Evolutionary conservation across 1,140 invertebrate species (phyloP).

Genomic region (Trichonephila clavata): DNA sequence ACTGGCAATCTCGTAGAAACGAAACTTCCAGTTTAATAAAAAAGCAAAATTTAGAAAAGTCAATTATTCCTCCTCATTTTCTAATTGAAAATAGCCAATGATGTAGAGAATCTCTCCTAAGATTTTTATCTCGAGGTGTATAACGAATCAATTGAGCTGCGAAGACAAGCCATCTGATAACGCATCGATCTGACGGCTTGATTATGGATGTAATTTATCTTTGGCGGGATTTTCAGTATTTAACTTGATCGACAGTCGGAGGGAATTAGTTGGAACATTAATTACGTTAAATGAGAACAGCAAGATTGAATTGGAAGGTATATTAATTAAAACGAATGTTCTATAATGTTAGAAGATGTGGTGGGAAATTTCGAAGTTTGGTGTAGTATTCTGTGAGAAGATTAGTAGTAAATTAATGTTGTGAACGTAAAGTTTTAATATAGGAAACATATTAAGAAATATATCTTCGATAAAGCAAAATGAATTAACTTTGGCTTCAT

Average conservation of each 20-base stretch:
- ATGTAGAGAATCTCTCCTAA: neutral
- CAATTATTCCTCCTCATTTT: neutral
- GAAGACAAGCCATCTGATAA: neutral
- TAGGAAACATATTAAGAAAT: no score
- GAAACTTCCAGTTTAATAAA: no score
- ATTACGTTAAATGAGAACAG: neutral
- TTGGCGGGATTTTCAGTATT: neutral
- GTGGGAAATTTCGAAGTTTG: neutral
- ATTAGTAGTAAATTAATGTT: no score
- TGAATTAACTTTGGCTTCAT: no score
- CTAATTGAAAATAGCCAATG: neutral
- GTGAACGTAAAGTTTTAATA: no score
- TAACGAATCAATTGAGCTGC: neutral
- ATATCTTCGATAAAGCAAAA: no score
- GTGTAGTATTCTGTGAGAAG: neutral
- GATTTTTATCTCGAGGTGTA: neutral
- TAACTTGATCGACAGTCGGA: neutral
- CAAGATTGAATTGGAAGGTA: neutral
- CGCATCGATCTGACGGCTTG: neutral
- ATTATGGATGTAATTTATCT: neutral
- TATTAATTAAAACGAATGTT: constrained; percentile 1
- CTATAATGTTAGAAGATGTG: neutral
- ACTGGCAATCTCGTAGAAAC: no score
- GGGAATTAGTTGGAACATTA: neutral
- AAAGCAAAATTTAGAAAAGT: neutral